These are phyloP conservation scores for Acronicta psi DNA, from an alignment of 2,888 invertebrate species.

Conservation along the genomic window DNA sequence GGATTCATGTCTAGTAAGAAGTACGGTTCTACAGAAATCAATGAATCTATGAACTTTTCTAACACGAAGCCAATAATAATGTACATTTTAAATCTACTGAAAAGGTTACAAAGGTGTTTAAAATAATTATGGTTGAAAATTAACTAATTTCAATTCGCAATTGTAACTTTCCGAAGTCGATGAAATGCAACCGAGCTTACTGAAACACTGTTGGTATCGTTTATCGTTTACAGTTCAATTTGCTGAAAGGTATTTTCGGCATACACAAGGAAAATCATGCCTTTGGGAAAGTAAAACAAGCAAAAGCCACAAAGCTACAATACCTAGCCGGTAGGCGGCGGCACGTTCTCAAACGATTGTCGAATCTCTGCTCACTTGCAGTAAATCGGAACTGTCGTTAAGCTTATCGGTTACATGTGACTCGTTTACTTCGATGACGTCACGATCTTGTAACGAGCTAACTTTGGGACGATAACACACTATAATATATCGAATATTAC, in stretches of 20 bases:
- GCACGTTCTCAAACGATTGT: slow-evolving; percentile 64
- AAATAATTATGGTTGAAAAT: no score
- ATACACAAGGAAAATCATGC: slow-evolving; percentile 5
- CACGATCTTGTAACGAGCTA: slow-evolving; percentile 65
- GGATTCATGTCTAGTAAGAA: no score
- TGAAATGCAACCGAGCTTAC: slow-evolving; percentile 5
- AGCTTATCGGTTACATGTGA: slow-evolving; percentile 72
- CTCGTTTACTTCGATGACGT: slow-evolving; percentile 61
- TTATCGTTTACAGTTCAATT: slow-evolving; percentile 5
- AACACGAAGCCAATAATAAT: no score
- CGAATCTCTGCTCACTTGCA: slow-evolving; percentile 60
- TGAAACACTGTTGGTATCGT: no score
- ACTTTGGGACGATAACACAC: slow-evolving; percentile 63
- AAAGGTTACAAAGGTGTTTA: no score
- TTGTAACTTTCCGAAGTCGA: background rate
- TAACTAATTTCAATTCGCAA: no score
- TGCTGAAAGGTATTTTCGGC: slow-evolving; percentile 10
- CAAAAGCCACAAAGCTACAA: slow-evolving; percentile 36
- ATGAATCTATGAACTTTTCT: no score
- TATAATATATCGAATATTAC: slow-evolving; percentile 58
- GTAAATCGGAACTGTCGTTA: slow-evolving; percentile 74
- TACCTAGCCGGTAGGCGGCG: slow-evolving; percentile 27
- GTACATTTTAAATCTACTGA: no score
- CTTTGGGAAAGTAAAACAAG: slow-evolving; percentile 41
- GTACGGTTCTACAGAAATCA: no score